Conservation (phyloP, 1,140 invertebrate species). For the Eufriesea mexicana region DNA sequence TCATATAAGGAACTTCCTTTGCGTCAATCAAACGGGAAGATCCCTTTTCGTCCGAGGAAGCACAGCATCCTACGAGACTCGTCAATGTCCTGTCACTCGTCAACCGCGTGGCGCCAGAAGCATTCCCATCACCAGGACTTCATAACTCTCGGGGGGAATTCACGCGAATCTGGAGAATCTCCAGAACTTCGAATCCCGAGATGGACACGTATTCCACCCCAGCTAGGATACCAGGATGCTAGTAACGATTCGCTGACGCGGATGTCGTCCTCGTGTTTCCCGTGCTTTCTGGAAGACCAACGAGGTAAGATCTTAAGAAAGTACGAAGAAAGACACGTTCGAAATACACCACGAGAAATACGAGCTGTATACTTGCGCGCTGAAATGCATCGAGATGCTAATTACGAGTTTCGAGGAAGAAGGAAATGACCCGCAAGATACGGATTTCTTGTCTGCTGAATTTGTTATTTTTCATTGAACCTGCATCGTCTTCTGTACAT, state of each 20-base stretch:
- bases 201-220: conserved; percentile 6
- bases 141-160: conserved; percentile 62
- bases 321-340: neutral
- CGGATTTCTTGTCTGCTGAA: neutral
- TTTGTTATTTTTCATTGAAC: conserved; percentile 27
- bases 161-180: neutral
- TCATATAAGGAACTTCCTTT: conserved; percentile 50
- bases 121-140: conserved; percentile 76
- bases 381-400: neutral
- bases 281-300: neutral
- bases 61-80: conserved; percentile 35
- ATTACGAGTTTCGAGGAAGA: neutral
- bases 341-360: neutral
- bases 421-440: neutral
- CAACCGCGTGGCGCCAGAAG: conserved; percentile 76
- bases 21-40: neutral
- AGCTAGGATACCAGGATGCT: conserved; percentile 54
- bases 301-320: neutral
- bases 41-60: neutral
- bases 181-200: neutral
- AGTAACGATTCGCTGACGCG: neutral
- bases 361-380: too few species aligned
- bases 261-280: neutral
- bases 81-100: conserved; percentile 76
- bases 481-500: conserved; percentile 47